phyloP scores from a whole-genome alignment of 35 echinoderm and acorn worm species.

The Ptychodera flava region DNA sequence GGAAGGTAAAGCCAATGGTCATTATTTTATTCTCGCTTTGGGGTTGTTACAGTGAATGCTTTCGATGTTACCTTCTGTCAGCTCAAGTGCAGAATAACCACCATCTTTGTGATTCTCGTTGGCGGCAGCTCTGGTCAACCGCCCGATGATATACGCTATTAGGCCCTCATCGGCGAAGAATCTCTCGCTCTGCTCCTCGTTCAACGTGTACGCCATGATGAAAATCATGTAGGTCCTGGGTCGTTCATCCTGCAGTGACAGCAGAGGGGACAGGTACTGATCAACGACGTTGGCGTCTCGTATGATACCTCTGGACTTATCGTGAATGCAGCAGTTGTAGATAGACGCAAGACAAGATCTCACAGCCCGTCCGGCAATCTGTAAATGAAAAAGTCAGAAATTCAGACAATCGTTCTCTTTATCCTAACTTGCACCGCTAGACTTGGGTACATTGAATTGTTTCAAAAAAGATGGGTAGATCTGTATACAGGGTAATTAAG shows the following conservation, averaged over 20 bases:
- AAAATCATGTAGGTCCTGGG: not conserved
- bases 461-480: too few species aligned
- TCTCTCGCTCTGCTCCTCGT: not conserved
- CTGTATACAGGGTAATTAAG: too few species aligned
- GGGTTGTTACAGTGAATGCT: too few species aligned
- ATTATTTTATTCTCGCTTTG: too few species aligned
- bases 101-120: not conserved
- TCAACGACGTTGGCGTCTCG: not conserved
- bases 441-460: too few species aligned
- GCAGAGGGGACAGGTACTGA: not conserved
- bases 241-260: not conserved
- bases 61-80: not conserved
- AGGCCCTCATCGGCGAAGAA: not conserved
- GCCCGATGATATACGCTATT: not conserved
- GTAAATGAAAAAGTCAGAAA: too few species aligned
- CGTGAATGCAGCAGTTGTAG: not conserved
- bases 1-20: too few species aligned
- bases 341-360: not conserved
- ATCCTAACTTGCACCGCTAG: too few species aligned
- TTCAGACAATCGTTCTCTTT: too few species aligned
- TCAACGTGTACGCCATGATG: not conserved
- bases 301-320: not conserved
- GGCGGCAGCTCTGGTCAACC: not conserved
- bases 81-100: not conserved
- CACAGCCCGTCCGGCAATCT: not conserved